Evolutionary conservation across 2,888 invertebrate genomes (phyloP), one percentile per base, ranked within the genome.

Genomic region (Drosophila greeni): DNA sequence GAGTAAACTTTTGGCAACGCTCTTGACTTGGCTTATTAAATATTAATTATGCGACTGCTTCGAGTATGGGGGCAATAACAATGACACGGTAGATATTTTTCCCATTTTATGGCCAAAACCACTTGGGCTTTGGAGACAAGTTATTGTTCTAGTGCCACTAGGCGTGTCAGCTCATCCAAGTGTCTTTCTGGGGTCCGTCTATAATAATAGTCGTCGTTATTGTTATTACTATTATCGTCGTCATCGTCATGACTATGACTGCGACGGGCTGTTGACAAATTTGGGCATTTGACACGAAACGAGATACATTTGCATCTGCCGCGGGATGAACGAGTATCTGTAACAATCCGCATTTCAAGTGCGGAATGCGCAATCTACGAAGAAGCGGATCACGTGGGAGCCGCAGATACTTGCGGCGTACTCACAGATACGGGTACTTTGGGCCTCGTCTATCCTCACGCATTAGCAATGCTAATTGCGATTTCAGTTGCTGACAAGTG

Each of bases 391-490:
- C 57, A 65, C 58, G 65, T 66, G 55, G 72, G 67, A 37, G 67
- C 67, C 49, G 43, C 55, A 54, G 55, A 52, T 49, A 66, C 49
- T 69, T 31, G 57, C 56, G 51, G 70, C 43, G 76, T 47, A 56
- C 60, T 59, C 62, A 55, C 65, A 40, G 61, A 52, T 66, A n/a
- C 64, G 31, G 23, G 59, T 48, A 45, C 66, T 56, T 34, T 49
- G 39, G 48, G 62, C 54, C 69, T 66, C 37, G 57, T 59, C 57
- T 76, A 80, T 73, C 74, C 67, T 37, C 31, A 48, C 54, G 48
- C 48, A 81, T 79, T 79, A 73, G 84, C 82, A 83, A 70, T 85
- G 85, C 84, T 79, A 79, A 79, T 79, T 83, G 78, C 60, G 62
- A 58, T 68, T 49, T 33, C 40, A 51, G 48, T 29, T 64, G 76